phyloP scores from a whole-genome alignment of 2,797 vertebrate genomes.

The Gorsachius magnificus region DNA sequence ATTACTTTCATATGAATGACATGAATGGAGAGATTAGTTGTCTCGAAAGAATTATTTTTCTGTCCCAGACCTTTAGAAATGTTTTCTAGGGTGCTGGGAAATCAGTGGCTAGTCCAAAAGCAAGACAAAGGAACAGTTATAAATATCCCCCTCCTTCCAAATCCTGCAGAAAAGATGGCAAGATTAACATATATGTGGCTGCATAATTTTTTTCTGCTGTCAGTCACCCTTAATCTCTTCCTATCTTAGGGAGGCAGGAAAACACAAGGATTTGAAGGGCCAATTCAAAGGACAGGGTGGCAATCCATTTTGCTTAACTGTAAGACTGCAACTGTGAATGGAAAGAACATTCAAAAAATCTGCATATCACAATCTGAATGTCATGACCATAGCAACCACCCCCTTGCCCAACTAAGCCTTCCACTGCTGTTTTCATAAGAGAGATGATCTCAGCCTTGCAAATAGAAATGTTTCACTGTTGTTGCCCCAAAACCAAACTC shows the following conservation, averaged over 20 bases:
- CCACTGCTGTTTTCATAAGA: neutral
- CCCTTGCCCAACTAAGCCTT: neutral
- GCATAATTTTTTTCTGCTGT: conserved; percentile 41
- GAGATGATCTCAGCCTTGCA: neutral
- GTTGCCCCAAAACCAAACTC: neutral
- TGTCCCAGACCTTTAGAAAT: conserved; percentile 30
- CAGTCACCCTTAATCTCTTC: conserved; percentile 55
- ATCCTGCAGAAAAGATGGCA: conserved; percentile 38
- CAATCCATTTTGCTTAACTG: conserved; percentile 33
- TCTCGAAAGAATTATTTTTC: conserved; percentile 27
- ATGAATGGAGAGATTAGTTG: conserved; percentile 54
- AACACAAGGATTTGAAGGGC: conserved; percentile 44
- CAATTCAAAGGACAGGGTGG: conserved; percentile 9
- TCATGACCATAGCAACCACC: neutral
- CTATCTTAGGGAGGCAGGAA: conserved; percentile 39
- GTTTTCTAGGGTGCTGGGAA: conserved; percentile 34
- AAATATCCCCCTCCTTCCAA: conserved; percentile 44
- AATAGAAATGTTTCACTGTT: neutral
- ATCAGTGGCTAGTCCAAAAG: conserved; percentile 28
- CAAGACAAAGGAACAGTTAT: conserved; percentile 43
- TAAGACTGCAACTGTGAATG: neutral
- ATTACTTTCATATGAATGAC: conserved; percentile 19
- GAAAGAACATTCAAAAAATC: neutral
- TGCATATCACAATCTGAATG: neutral
- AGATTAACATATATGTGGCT: conserved; percentile 51